Evolutionary conservation across 1,140 invertebrate genomes (phyloP).

Genomic region (Zelostemma sp.): DNA sequence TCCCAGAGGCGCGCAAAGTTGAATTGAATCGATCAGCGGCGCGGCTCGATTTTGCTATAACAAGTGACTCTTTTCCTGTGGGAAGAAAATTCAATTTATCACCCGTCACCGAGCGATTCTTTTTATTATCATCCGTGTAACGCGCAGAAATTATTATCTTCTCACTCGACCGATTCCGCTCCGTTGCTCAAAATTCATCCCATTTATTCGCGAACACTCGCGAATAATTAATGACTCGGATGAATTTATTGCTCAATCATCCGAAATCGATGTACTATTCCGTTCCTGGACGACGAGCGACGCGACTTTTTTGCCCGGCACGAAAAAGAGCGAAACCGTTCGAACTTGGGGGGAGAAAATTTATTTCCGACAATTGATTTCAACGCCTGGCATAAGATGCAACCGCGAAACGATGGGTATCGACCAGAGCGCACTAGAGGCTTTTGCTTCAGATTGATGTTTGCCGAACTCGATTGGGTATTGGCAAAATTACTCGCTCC

Average conservation of each 20-base stretch:
- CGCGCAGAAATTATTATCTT: conserved; percentile 26
- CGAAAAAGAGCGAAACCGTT: no score
- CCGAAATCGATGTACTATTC: no score
- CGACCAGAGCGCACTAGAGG: conserved; percentile 23
- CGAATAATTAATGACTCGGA: no score
- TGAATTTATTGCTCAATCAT: no score
- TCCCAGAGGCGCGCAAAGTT: neutral
- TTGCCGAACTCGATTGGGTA: conserved; percentile 19
- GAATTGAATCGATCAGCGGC: conserved; percentile 14
- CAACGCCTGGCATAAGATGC: neutral
- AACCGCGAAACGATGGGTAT: conserved; percentile 16
- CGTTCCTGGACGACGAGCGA: no score
- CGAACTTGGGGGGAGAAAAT: no score
- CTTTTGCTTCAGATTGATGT: conserved; percentile 26
- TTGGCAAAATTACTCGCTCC: conserved; percentile 32
- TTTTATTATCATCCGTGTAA: conserved; percentile 30
- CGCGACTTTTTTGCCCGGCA: no score
- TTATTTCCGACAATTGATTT: conserved; percentile 9
- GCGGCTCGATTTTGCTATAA: conserved; percentile 24
- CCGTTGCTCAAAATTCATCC: no score
- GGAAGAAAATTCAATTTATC: conserved; percentile 32
- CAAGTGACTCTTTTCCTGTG: conserved; percentile 28
- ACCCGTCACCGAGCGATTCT: conserved; percentile 26
- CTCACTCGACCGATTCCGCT: neutral
- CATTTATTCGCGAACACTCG: no score